These are phyloP conservation scores for Gila orcuttii DNA, from an alignment of 2,113 vertebrate species.

Conservation along the genomic window DNA sequence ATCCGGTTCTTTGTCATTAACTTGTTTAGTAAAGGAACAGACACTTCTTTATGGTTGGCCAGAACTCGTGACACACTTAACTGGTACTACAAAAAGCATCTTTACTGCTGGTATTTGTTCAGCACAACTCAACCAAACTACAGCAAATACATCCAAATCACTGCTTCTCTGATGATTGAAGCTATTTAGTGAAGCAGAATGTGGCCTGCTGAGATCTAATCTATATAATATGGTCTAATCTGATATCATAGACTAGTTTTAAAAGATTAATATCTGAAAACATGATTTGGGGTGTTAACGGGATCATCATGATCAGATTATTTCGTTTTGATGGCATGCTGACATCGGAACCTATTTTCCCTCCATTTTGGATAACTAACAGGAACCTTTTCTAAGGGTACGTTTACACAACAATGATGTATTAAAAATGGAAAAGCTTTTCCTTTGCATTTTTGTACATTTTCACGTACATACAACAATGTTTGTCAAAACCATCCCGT, in stretches of 20 bases:
- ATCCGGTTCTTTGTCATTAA: not conserved
- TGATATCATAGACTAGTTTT: conserved; percentile 12
- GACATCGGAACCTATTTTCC: not conserved
- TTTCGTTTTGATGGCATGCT: not conserved
- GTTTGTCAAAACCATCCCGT: too few relatives aligned
- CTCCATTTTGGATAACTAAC: not conserved
- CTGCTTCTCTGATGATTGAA: not conserved
- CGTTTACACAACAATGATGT: too few relatives aligned
- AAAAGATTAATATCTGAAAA: conserved; percentile 19
- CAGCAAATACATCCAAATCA: not conserved
- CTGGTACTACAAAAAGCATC: conserved; percentile 4
- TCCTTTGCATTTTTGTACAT: too few relatives aligned
- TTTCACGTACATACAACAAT: too few relatives aligned
- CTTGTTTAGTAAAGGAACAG: not conserved
- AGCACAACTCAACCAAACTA: conserved; percentile 1
- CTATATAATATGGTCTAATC: conserved; percentile 29
- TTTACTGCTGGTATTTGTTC: conserved; percentile 1
- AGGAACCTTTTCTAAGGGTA: not conserved
- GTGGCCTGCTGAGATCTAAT: not conserved
- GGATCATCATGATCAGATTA: not conserved
- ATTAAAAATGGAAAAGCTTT: too few relatives aligned
- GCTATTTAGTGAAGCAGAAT: conserved; percentile 17
- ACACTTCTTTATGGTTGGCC: not conserved
- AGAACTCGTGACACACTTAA: conserved; percentile 4
- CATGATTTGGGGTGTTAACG: conserved; percentile 5